A percentile compares a stretch with the other conserved stretches of the same genome.
Conservation (phyloP, 2,113 vertebrate species). For the Scopus umbretta region DNA sequence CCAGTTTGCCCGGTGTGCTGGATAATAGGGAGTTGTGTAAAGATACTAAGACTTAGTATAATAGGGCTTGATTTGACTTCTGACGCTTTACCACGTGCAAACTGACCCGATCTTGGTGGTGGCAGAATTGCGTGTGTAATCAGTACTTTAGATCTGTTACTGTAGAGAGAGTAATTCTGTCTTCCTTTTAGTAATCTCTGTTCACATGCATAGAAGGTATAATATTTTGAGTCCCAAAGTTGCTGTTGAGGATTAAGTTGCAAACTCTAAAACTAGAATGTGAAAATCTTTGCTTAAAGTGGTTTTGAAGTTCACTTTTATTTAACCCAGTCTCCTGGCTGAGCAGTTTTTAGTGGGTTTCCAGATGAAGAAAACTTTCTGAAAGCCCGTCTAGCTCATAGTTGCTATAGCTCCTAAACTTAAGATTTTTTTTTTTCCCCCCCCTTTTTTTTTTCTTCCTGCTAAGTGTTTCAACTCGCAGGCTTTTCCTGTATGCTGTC, state of each 20-base stretch:
- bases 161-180: neutral
- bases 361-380: neutral
- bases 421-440: neutral
- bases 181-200: neutral
- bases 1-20: neutral
- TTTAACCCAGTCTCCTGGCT: neutral
- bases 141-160: neutral
- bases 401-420: neutral
- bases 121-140: neutral
- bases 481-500: neutral
- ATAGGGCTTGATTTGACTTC: neutral
- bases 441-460: neutral
- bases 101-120: neutral
- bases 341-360: neutral
- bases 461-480: neutral
- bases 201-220: neutral
- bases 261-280: neutral
- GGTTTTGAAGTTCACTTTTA: neutral
- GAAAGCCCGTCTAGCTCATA: neutral
- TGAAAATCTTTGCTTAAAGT: neutral
- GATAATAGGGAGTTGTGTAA: neutral
- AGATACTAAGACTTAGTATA: neutral
- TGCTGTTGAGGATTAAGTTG: neutral
- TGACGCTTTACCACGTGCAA: neutral
- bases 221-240: neutral